Base-by-base conservation (phyloP, 2,888 invertebrate species). In the Philaethria dido region DNA sequence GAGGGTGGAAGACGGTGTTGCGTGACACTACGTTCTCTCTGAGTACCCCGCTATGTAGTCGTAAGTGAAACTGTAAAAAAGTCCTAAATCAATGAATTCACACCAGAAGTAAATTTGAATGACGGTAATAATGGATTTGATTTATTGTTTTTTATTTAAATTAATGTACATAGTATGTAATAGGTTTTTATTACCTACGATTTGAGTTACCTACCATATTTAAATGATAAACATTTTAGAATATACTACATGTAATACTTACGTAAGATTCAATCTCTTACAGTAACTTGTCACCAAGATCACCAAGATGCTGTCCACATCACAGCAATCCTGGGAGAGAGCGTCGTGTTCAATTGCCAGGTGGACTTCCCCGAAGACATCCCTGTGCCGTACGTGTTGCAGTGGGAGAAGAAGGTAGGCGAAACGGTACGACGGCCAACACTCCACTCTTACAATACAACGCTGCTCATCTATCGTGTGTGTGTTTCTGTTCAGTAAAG, bases 401-500 rank as follows among this genome's bases (percentile, higher is more conserved):
- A 98, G 95, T 99, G 99, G 99, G 97, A 98, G 96, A 99, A 98
- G 96, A 98, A 98, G 97, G 98, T 98, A 97, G 96, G 97, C 96
- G 96, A 97, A 94, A 96, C 96, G 97, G 97, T 97, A 97, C 96
- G 97, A 95, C 96, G 95, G 87, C 82, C 88, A 85, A 90, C 90
- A 88, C 90, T 89, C 90, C 90, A 90, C 91, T 90, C 89, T 92
- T 91, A 90, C 91, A 88, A 88, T 91, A 91, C 92, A 88, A 89
- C 87, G 89, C 91, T 92, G 91, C 92, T 91, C 92, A 91, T 88
- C 86, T 87, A 86, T 89, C 88, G 89, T 92, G 90, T 91, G 85
- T 88, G 88, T 93, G 87, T 93, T 92, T 93, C 89, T 93, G 93
- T 93, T 92, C 88, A 93, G 93, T 92, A 91, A 85, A 91, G 89